These are phyloP conservation scores for Gracilinanus agilis DNA, from an alignment of 2,113 vertebrate species.

Conservation along the genomic window DNA sequence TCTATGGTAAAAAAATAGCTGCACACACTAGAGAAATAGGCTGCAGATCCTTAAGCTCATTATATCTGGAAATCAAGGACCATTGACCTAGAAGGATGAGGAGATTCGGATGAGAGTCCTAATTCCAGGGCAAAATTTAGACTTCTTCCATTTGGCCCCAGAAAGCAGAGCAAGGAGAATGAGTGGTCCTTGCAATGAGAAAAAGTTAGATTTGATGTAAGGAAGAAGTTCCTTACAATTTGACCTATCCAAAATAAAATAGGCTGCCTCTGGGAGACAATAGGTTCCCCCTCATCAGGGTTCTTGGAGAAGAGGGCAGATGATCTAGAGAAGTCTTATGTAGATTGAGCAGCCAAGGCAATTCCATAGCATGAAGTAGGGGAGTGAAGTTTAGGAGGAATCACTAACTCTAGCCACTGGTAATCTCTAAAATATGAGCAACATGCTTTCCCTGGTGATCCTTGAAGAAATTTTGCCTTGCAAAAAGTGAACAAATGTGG, in stretches of 20 bases:
- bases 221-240: background rate
- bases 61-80: background rate
- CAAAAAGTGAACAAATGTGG: slow-evolving; percentile 10
- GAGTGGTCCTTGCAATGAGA: background rate
- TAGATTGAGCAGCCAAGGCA: background rate
- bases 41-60: background rate
- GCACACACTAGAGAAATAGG: background rate
- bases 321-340: background rate
- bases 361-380: background rate
- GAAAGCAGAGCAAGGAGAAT: background rate
- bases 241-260: background rate
- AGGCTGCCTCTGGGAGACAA: background rate
- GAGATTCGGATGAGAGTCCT: background rate
- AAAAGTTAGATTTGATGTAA: background rate
- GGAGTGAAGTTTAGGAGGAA: fast-evolving
- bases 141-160: background rate
- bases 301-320: background rate
- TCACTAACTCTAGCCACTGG: background rate
- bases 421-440: background rate
- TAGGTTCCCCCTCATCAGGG: background rate
- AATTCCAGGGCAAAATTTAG: background rate
- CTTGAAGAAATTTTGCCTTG: slow-evolving; percentile 10
- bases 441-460: background rate
- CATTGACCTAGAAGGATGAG: background rate
- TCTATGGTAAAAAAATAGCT: background rate